Percentiles rank a stretch among this genome's conserved stretches.
Conservation (phyloP, 2,797 vertebrate genomes). For the Pteronotus mesoamericanus region DNA sequence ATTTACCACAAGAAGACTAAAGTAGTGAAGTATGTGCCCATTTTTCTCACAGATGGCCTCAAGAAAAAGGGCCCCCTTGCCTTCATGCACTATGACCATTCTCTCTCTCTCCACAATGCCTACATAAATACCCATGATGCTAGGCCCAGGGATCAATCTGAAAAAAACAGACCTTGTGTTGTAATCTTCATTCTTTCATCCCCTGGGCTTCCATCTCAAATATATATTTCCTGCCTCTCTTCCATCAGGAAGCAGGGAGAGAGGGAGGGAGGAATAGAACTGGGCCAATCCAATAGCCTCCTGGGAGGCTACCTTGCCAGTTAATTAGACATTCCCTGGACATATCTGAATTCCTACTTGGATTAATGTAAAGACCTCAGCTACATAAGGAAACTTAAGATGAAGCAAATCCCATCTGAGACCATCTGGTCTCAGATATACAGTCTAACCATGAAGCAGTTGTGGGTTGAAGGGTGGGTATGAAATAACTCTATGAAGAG, state of each 20-base stretch:
- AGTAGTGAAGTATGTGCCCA: neutral
- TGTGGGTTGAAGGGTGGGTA: neutral
- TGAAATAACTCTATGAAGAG: neutral
- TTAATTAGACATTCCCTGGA: neutral
- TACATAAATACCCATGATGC: neutral
- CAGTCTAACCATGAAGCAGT: neutral
- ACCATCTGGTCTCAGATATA: slow-evolving; percentile 1
- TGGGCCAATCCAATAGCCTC: neutral
- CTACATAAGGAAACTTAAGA: slow-evolving; percentile 3
- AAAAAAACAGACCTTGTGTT: neutral
- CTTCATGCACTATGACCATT: neutral
- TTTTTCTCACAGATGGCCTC: neutral
- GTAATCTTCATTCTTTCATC: neutral
- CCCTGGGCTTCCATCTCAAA: neutral
- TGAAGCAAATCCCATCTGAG: neutral
- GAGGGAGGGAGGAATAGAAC: neutral
- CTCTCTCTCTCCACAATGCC: neutral
- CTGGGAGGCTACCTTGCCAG: neutral
- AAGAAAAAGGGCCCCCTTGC: neutral
- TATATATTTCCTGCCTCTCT: neutral
- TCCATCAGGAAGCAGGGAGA: neutral
- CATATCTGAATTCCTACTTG: neutral
- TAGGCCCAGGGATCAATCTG: neutral
- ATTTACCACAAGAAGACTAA: neutral
- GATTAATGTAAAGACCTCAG: neutral